phyloP scores from a whole-genome alignment of 2,113 vertebrate genomes.

The Sminthopsis crassicaudata region DNA sequence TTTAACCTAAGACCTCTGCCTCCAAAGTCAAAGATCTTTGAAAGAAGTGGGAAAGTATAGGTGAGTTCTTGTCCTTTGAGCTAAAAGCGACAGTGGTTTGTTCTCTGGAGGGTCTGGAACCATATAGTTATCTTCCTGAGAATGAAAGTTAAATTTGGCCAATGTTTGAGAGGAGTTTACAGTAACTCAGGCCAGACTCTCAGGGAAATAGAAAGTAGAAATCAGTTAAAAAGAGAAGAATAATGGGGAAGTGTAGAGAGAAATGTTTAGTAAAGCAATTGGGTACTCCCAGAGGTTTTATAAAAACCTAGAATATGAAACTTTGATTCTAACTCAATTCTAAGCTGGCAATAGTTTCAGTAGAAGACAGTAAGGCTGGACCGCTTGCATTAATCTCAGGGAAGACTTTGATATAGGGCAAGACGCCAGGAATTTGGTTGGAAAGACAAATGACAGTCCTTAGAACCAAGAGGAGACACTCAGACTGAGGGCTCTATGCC shows the following conservation, averaged over 20 bases:
- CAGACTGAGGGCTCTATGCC: not conserved
- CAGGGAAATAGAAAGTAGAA: not conserved
- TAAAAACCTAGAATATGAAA: not conserved
- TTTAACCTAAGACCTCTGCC: not conserved
- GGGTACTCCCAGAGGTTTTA: not conserved
- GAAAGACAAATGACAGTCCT: not conserved
- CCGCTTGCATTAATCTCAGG: not conserved
- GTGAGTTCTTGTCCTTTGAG: not conserved
- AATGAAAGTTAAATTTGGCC: constrained; percentile 18
- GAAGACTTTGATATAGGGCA: not conserved
- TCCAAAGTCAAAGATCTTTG: not conserved
- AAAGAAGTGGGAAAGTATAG: constrained; percentile 25
- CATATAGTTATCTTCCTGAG: constrained; percentile 61
- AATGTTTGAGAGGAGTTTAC: constrained; percentile 36
- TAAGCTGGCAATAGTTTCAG: not conserved
- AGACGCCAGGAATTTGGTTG: not conserved
- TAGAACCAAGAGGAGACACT: not conserved
- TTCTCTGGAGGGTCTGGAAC: not conserved
- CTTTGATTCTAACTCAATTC: not conserved
- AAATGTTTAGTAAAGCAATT: not conserved
- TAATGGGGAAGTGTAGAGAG: not conserved
- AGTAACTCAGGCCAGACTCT: not conserved
- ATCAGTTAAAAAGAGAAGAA: not conserved
- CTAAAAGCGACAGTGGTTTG: constrained; percentile 43
- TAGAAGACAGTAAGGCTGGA: not conserved